Conservation (phyloP, 2,113 vertebrate genomes). For the Catharus bicknelli region DNA sequence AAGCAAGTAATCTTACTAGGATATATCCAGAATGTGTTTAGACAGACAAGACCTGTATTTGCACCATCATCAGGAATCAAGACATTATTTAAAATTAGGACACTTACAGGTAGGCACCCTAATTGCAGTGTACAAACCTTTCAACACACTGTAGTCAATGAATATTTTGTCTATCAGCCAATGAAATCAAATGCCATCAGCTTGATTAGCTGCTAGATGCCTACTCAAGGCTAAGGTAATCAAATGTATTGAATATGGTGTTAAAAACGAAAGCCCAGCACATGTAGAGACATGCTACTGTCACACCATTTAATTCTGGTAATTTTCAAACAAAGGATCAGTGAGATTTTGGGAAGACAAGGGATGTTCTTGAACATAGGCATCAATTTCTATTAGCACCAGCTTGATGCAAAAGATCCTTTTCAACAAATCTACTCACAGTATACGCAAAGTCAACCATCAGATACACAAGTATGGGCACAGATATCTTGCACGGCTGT, state of each 20-base stretch:
- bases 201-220: background rate
- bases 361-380: fast-evolving
- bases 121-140: background rate
- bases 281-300: background rate
- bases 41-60: background rate
- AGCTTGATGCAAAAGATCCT: background rate
- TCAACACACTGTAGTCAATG: background rate
- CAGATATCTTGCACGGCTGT: background rate
- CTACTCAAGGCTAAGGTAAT: background rate
- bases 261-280: background rate
- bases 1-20: background rate
- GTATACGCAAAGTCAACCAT: background rate
- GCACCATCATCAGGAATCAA: background rate
- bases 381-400: background rate
- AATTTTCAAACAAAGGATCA: background rate
- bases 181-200: background rate
- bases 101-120: background rate
- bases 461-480: background rate
- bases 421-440: background rate
- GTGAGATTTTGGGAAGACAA: background rate
- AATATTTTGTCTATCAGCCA: background rate
- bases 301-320: background rate
- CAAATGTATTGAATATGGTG: background rate
- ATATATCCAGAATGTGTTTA: background rate
- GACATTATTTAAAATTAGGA: background rate